phyloP scores from a whole-genome alignment of 1,140 invertebrate genomes.

The Brachionus manjavacas region DNA sequence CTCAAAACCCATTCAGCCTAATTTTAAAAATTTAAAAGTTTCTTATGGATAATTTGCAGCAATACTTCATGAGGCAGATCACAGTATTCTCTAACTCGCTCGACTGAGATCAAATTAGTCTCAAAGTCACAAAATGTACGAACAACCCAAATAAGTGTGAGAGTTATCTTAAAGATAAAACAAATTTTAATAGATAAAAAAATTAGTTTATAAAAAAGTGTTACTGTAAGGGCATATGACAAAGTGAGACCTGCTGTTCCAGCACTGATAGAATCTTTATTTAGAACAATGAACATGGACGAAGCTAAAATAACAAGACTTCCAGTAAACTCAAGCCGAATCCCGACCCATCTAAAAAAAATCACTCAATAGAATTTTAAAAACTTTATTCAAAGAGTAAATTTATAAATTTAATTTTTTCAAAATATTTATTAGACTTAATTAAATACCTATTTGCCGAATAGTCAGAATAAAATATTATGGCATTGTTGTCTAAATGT shows the following conservation, averaged over 20 bases:
- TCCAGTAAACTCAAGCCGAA: constrained; percentile 17
- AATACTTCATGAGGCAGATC: constrained; percentile 65
- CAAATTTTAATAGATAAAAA: not conserved
- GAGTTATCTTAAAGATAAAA: constrained; percentile 64
- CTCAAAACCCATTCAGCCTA: constrained; percentile 47
- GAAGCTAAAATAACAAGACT: not conserved
- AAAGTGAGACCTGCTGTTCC: constrained; percentile 61
- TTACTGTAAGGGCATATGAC: constrained; percentile 58
- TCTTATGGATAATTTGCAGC: too few species aligned
- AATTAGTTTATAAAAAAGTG: not conserved
- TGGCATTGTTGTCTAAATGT: not conserved
- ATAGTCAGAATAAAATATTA: not conserved
- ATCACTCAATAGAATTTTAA: not conserved
- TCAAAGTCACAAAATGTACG: constrained; percentile 92
- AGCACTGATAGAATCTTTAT: constrained; percentile 11
- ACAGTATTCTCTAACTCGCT: constrained; percentile 91
- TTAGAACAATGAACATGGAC: constrained; percentile 7
- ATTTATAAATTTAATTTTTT: too few species aligned
- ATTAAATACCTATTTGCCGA: not conserved
- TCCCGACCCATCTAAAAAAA: constrained; percentile 2
- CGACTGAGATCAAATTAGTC: constrained; percentile 93
- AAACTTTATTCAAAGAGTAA: too few species aligned
- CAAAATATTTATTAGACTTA: too few species aligned
- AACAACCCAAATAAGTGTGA: constrained; percentile 90
- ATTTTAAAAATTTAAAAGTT: not conserved